Base-by-base conservation (phyloP, 1,140 invertebrate genomes). In the Drosophila sulfurigaster region DNA sequence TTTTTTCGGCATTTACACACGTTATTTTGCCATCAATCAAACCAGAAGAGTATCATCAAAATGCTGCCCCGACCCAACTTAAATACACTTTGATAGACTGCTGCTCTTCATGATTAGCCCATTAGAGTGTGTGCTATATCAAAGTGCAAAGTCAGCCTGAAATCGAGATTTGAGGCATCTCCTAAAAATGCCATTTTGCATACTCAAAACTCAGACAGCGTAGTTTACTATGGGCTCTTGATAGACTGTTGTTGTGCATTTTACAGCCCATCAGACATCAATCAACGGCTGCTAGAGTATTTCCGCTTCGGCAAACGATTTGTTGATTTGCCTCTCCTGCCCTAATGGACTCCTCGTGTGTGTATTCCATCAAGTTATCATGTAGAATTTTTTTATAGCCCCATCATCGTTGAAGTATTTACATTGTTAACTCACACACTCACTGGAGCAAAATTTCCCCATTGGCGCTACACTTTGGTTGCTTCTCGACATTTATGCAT, bases 351-450 rank as follows among this genome's bases (percentile, higher is more conserved):
- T 69, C 15, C 25, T 46, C 28, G 57, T 64, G 15, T 64, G 30
- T 52, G 49, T 51, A 73, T 28, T 65, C 51, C 43, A 57, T 41
- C 54, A 57, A 11, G 3, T 57, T 57, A 20, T 41, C 38, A 81
- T 78, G 65, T 67, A 41, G 38, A 6, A 25, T 25, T 20, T 2
- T 73, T 77, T 52, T 52, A 76, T 76, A 48, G 38, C 48, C 48
- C 65, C 46, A 25, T 56, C 13, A 57, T 25, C 11, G 8, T 30
- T 56, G 4, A 43, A 58, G 15, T 54, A 46, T 57, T 63, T 71
- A 20, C 60, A 16, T 56, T 62, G 41, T 57, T 38, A 15, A 48
- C 73, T 30, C 63, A 52, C n/a, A 48, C 73, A 20, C 63, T 46
- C n/a, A 28, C 25, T 57, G 5, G 56, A 45, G 15, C 20, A 15